Evolutionary conservation across 2,888 invertebrate genomes (phyloP).

Genomic region (Poecilobothrus nobilitatus): DNA sequence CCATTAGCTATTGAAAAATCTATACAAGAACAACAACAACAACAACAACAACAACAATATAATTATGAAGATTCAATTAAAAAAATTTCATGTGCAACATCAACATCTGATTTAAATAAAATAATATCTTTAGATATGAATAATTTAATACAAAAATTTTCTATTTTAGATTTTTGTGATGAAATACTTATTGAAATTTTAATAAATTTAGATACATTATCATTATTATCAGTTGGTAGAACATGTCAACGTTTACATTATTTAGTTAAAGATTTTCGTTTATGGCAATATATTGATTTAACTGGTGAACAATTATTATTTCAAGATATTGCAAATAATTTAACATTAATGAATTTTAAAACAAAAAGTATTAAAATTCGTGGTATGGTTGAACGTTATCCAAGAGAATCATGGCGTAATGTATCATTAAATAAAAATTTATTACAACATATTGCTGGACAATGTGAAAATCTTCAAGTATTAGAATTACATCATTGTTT

Average conservation of each 20-base stretch:
- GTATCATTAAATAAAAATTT: slow-evolving; percentile 32
- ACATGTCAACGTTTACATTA: slow-evolving; percentile 36
- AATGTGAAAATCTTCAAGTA: slow-evolving; percentile 31
- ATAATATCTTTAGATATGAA: too few relatives aligned
- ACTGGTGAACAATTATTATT: slow-evolving; percentile 32
- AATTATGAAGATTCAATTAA: too few relatives aligned
- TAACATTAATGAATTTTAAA: slow-evolving; percentile 33
- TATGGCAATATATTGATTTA: slow-evolving; percentile 40
- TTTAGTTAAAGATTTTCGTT: slow-evolving; percentile 36
- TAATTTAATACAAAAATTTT: neutral
- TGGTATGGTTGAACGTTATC: slow-evolving; percentile 31
- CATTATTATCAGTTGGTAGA: slow-evolving; percentile 36
- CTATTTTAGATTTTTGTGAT: slow-evolving; percentile 35
- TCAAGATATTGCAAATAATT: slow-evolving; percentile 32
- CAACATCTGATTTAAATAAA: too few relatives aligned
- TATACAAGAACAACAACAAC: too few relatives aligned
- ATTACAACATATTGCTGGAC: slow-evolving; percentile 29
- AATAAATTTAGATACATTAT: slow-evolving; percentile 36
- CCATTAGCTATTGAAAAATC: too few relatives aligned
- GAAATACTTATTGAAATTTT: slow-evolving; percentile 41
- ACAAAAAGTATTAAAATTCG: slow-evolving; percentile 37
- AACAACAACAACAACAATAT: too few relatives aligned
- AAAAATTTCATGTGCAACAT: too few relatives aligned
- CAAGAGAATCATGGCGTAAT: slow-evolving; percentile 25
- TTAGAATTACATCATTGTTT: slow-evolving; percentile 37